Conservation (phyloP, 2,888 invertebrate species). For the Thymelicus lineola region DNA sequence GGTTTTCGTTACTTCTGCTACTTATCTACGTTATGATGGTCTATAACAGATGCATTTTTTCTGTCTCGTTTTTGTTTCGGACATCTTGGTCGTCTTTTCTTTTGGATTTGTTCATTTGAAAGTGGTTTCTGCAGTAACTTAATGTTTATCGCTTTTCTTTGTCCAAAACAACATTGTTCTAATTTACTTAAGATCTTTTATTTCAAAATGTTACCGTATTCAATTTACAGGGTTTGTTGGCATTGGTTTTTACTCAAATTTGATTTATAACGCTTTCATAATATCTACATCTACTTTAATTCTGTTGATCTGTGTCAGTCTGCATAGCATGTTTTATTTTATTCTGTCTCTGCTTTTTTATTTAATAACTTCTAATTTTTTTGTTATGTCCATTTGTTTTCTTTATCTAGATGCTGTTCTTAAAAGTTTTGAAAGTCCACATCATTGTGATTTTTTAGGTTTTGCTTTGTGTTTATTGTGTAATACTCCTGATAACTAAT, state of each 20-base stretch:
- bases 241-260: not conserved
- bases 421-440: not conserved
- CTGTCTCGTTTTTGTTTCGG: not conserved
- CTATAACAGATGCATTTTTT: not conserved
- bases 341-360: constrained; percentile 9
- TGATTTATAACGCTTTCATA: not conserved
- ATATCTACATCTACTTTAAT: constrained; percentile 2
- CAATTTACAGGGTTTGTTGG: not conserved
- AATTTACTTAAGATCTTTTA: no score
- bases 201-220: no score
- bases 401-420: not conserved
- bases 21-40: constrained; percentile 1
- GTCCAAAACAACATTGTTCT: no score
- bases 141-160: no score
- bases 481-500: no score
- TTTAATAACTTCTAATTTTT: not conserved
- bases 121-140: no score
- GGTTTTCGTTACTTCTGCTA: constrained; percentile 37
- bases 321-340: constrained; percentile 2
- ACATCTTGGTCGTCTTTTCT: no score
- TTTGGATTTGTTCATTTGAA: no score
- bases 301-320: constrained; percentile 2
- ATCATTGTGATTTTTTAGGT: not conserved
- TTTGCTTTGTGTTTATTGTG: no score
- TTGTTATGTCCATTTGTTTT: not conserved